Base-by-base conservation (phyloP, 1,140 invertebrate genomes). In the Trialeurodes vaporariorum region DNA sequence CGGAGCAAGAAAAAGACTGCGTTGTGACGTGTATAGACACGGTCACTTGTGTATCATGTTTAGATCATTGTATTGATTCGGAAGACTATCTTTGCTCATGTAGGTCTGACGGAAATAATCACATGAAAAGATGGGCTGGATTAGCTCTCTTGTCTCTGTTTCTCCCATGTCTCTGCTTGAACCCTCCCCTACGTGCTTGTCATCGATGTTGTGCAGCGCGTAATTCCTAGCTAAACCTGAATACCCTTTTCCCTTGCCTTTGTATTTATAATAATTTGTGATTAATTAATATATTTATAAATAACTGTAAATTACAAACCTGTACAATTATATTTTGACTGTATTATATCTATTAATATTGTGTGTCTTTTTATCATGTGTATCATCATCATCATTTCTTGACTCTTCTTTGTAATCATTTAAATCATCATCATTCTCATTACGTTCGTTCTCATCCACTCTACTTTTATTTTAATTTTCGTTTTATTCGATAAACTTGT, bases 221-320 rank as follows among this genome's bases (percentile, higher is more conserved):
- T 17, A 49, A 17, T 17, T 49, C 34, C 34, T 49, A 49, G 34
- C 34, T n/a, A n/a, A n/a, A n/a, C n/a, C n/a, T n/a, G n/a, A n/a
- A n/a, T n/a, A n/a, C n/a, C n/a, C 34, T 17, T 9, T 49, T 17
- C 34, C 34, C 34, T 49, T 49, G 34, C 34, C 34, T 49, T 49
- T 49, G 17, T 49, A 9, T 49, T 49, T 9, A 9, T 49, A 9
- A 5, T 49, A 49, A 9, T 49, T 49, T 49, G 34, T 49, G 17
- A 49, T 49, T 49, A 49, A 49, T n/a, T n/a, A n/a, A n/a, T n/a
- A n/a, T 49, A 49, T 49, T 49, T 49, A 49, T 49, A 49, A 49
- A 49, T 49, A 49, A 9, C 17, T 49, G 34, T 49, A 49, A 49
- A 49, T 49, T 49, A 49, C 17, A 49, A 49, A 49, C 17, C 34